Base-by-base conservation (phyloP, 1,140 invertebrate genomes). In the Yoshiicerus persimilis region DNA sequence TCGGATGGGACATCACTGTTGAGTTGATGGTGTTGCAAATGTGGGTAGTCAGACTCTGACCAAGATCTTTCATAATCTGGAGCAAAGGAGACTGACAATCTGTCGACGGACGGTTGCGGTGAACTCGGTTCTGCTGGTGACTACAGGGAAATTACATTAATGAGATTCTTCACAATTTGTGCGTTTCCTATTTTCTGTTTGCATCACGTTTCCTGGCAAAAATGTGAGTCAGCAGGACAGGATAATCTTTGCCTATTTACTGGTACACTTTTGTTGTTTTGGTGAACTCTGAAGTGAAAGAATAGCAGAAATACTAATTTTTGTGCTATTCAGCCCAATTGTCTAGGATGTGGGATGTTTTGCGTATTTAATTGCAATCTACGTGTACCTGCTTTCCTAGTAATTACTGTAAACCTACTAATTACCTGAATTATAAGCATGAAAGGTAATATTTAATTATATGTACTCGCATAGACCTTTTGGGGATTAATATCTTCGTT, bases 71-170 rank as follows among this genome's bases (percentile, higher is more conserved):
- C 36, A 64, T 90, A 92, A 30, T 92, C 93, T 13, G 94, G 93
- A 0, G 95, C 94, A 93, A 95, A 96, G 9, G 94, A 95, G 39
- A 96, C 95, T 13, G 95, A 96, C n/a, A 95, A 92, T 70, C 95
- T 93, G 91, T 95, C 95, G 32, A 94, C 92, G 9, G 95, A 95
- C 9, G 94, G 94, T 91, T 95, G 94, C 2, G 95, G 94, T 2
- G 95, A 95, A 0, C 93, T 91, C 13, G 94, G 94, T 90, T 94
- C 93, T 56, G 56, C 56, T 77, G 56, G 84, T 34, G 23, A 62
- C 83, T 75, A 39, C 11, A 84, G 62, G 75, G 20, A 86, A 62
- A 84, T 84, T 84, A 25, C 27, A 80, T 16, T 80, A 80, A 80
- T 80, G 75, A 80, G 6, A 80, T 80, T 80, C 23, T n/a, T 16